Conservation (phyloP, 2,888 invertebrate species). For the Orthosia gothica region DNA sequence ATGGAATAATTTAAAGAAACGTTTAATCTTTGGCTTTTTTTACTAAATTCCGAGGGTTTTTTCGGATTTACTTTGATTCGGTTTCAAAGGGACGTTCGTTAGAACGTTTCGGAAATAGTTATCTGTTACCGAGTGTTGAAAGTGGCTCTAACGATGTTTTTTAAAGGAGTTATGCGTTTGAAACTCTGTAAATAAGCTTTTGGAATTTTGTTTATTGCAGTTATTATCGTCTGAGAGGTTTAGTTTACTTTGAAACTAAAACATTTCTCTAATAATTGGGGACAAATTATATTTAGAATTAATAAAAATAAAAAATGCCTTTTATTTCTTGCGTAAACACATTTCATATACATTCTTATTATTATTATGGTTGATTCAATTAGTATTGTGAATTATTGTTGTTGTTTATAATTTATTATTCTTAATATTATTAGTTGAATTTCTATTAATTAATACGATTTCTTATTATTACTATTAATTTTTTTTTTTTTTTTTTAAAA, state of each 20-base stretch:
- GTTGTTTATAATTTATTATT: too few relatives aligned
- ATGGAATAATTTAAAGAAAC: constrained; percentile 75
- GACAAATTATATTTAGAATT: background rate
- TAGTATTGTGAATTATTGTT: too few relatives aligned
- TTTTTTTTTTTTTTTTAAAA: too few relatives aligned
- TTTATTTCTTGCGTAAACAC: too few relatives aligned
- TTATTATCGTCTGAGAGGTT: background rate
- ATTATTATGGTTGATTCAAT: too few relatives aligned
- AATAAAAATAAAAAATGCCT: too few relatives aligned
- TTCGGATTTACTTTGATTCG: constrained; percentile 64
- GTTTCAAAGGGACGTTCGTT: constrained; percentile 60
- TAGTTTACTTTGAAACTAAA: background rate
- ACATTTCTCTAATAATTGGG: background rate
- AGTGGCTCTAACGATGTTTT: constrained; percentile 8
- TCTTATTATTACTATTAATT: too few relatives aligned
- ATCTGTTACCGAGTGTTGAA: constrained; percentile 40
- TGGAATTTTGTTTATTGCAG: constrained; percentile 12
- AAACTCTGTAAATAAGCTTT: background rate
- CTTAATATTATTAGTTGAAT: too few relatives aligned
- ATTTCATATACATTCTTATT: too few relatives aligned
- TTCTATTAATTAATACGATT: too few relatives aligned
- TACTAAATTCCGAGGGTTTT: constrained; percentile 59
- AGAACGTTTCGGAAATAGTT: constrained; percentile 49
- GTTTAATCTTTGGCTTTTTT: constrained; percentile 78
- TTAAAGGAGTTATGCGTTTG: constrained; percentile 16